A percentile compares a stretch with the other conserved stretches of the same genome.
Evolutionary conservation across 2,797 vertebrate species (phyloP).

Genomic region (Oophaga sylvatica): DNA sequence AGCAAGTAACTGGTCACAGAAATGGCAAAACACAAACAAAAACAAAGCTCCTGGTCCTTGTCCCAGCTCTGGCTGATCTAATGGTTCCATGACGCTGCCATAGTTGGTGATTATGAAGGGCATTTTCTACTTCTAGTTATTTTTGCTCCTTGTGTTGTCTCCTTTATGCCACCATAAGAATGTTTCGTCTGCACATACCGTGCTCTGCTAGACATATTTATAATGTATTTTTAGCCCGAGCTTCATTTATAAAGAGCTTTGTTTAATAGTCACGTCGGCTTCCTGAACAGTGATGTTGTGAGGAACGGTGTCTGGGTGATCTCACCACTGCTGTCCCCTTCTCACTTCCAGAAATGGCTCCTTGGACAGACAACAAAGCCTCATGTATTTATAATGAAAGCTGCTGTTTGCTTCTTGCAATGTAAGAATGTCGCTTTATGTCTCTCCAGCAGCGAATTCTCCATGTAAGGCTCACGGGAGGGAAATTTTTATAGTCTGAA

Average conservation of each 20-base stretch:
- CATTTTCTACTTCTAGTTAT: not conserved
- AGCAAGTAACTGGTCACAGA: too few relatives aligned
- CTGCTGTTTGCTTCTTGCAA: constrained; percentile 18
- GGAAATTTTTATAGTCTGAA: not conserved
- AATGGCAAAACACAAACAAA: too few relatives aligned
- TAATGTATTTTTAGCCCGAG: constrained; percentile 31
- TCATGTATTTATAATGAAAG: constrained; percentile 12
- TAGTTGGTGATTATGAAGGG: not conserved
- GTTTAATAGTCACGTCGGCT: constrained; percentile 22
- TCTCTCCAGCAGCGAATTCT: not conserved
- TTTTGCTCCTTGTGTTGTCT: constrained; percentile 2
- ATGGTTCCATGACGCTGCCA: not conserved
- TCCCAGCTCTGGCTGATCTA: not conserved
- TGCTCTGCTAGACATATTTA: not conserved
- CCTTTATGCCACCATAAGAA: constrained; percentile 13
- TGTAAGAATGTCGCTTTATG: not conserved
- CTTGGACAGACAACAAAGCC: constrained; percentile 43
- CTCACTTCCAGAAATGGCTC: constrained; percentile 34
- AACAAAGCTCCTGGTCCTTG: not conserved
- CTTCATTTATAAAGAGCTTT: constrained; percentile 42
- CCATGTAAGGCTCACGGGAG: constrained; percentile 16
- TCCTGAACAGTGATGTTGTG: constrained; percentile 28
- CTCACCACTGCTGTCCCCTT: constrained; percentile 14
- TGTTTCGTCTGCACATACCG: constrained; percentile 8
- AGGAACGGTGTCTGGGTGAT: constrained; percentile 20